phyloP scores from a whole-genome alignment of 1,140 invertebrate species.

The Theocolax elegans region DNA sequence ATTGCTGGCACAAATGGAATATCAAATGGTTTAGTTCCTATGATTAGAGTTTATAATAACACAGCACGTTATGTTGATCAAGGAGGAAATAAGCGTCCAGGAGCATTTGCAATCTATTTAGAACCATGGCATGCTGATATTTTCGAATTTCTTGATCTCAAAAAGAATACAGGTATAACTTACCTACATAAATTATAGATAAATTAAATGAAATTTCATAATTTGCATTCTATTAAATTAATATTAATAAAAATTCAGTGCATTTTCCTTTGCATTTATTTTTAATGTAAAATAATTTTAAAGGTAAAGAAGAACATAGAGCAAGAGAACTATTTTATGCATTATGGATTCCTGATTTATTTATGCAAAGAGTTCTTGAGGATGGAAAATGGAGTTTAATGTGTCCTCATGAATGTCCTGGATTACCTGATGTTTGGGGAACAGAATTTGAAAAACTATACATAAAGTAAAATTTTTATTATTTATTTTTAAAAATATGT shows the following conservation, averaged over 20 bases:
- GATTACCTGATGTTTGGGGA: constrained; percentile 92
- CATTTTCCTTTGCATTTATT: neutral
- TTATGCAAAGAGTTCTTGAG: constrained; percentile 94
- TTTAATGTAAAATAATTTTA: neutral
- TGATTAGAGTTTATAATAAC: constrained; percentile 96
- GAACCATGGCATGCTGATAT: constrained; percentile 99
- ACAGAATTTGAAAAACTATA: constrained; percentile 95
- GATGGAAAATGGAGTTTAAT: constrained; percentile 94
- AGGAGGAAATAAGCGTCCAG: constrained; percentile 97
- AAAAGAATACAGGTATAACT: constrained; percentile 88
- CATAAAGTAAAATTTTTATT: constrained; percentile 68
- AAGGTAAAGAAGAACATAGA: constrained; percentile 85
- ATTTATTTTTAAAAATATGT: constrained; percentile 3
- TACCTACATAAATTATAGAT: neutral
- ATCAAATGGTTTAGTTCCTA: constrained; percentile 97
- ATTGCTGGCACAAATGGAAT: constrained; percentile 95
- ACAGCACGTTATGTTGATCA: constrained; percentile 98
- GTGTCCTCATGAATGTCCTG: constrained; percentile 95
- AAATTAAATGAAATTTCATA: neutral
- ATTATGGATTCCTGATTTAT: constrained; percentile 98
- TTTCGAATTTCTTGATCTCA: constrained; percentile 94
- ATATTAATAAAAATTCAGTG: neutral
- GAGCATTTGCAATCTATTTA: constrained; percentile 98
- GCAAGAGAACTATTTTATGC: constrained; percentile 98
- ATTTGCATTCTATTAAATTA: neutral